Percentiles rank a stretch among this genome's conserved stretches.
These are phyloP conservation scores for Strigamia maritima DNA, from an alignment of 2,888 invertebrate genomes.

Conservation along the genomic window DNA sequence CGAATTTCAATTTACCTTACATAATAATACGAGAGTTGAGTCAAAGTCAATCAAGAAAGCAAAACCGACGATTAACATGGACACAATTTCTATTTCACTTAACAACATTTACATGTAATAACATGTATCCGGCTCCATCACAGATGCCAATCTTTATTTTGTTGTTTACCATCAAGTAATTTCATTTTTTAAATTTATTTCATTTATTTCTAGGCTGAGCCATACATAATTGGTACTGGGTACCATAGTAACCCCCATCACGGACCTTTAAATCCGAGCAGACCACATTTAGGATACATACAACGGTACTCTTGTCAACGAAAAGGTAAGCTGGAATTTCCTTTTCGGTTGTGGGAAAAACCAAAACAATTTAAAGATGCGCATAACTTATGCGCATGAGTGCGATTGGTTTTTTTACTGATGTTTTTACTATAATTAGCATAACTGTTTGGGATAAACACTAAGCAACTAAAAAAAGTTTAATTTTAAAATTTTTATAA, in stretches of 20 bases:
- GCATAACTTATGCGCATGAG: not conserved
- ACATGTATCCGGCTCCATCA: too few species aligned
- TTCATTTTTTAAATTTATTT: not conserved
- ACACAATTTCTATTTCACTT: too few species aligned
- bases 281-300: not conserved
- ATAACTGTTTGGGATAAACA: not conserved
- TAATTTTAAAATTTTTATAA: too few species aligned
- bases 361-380: not conserved
- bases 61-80: too few species aligned
- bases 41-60: too few species aligned
- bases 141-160: too few species aligned
- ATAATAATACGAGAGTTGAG: too few species aligned
- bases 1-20: too few species aligned
- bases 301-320: slow-evolving; percentile 10
- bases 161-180: not conserved
- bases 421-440: too few species aligned
- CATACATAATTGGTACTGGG: not conserved
- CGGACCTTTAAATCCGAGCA: not conserved
- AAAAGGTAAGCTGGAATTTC: not conserved
- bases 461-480: too few species aligned
- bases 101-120: too few species aligned
- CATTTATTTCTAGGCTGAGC: not conserved
- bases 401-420: not conserved
- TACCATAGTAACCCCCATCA: not conserved
- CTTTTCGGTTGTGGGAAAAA: not conserved